Base-by-base conservation (phyloP, 2,113 vertebrate species). In the Festucalex cinctus region DNA sequence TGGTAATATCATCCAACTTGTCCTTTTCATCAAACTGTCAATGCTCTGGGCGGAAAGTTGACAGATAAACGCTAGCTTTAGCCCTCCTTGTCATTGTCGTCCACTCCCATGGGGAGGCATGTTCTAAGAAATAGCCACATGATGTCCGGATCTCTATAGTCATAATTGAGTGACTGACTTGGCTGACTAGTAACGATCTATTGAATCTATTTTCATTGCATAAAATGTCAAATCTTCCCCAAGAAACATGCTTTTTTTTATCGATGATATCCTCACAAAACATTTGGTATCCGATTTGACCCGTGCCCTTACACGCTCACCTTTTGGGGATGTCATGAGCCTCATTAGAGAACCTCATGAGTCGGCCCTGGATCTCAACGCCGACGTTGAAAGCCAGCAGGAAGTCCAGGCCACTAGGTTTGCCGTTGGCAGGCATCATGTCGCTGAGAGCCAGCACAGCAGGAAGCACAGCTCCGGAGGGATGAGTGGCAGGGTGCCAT, bases 401-500 rank as follows among this genome's bases (percentile, higher is more conserved):
- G 51, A 96, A 83, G 75, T 95, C 93, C 61, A 91, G 82, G 20
- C 95, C 94, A 0, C 20, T 92, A n/a, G 93, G 93, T 83, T 93
- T 94, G 69, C 81, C 83, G 80, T 72, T 80, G 0, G 76, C 69
- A 62, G 93, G 90, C 49, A 94, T 66, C 92, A 94, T 93, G 81
- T 94, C 93, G 62, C 91, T 91, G 75, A 94, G 86, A 9, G 94
- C 94, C 65, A 96, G 75, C 44, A 96, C 89, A 74, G 93, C 93
- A 0, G 94, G 94, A 41, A 96, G 88, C 0, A 96, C 91, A 0
- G 93, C 94, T 7, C 95, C 94, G 0, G 94, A 95, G 0, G 94
- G 95, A 36, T 96, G 94, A 22, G 94, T 95, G 71, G 95, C 94
- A 28, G 95, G 94, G 73, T 95, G 93, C 94, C 94, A 95, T 6